A percentile compares a stretch with the other conserved stretches of the same genome.
Conservation (phyloP, 2,797 vertebrate genomes). For the Ciconia nigra region DNA sequence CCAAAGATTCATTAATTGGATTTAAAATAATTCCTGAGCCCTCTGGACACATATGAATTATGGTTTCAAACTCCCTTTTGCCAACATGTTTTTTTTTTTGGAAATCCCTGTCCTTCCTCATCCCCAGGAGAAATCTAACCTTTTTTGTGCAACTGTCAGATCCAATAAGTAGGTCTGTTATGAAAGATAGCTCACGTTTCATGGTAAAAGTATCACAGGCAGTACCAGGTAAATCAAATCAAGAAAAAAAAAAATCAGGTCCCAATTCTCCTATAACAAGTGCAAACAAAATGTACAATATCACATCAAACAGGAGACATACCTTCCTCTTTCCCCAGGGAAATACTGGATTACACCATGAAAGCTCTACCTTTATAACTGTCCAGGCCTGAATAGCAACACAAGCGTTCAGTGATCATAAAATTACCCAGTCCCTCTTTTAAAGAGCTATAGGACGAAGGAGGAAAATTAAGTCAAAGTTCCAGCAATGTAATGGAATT, state of each 20-base stretch:
- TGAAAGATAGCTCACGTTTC: neutral
- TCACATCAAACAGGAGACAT: neutral
- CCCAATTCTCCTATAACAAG: neutral
- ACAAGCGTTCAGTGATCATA: neutral
- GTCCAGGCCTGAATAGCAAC: neutral
- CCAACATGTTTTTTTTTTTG: neutral
- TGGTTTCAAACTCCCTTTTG: neutral
- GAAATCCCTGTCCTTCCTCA: neutral
- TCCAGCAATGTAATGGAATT: neutral
- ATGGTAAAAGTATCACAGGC: neutral
- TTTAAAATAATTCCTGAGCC: neutral
- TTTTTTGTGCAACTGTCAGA: neutral
- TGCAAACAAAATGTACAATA: slow-evolving; percentile 3
- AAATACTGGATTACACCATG: neutral
- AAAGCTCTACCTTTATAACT: neutral
- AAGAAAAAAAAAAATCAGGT: neutral
- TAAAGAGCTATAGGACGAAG: neutral
- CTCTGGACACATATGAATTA: neutral
- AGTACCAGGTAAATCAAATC: neutral
- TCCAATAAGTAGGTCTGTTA: neutral
- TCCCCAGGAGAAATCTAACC: neutral
- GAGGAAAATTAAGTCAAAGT: neutral
- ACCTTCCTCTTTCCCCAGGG: neutral
- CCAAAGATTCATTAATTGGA: neutral
- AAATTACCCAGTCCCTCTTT: neutral